These are phyloP conservation scores for Loriculus beryllinus DNA, from an alignment of 2,797 vertebrate genomes.

Conservation along the genomic window DNA sequence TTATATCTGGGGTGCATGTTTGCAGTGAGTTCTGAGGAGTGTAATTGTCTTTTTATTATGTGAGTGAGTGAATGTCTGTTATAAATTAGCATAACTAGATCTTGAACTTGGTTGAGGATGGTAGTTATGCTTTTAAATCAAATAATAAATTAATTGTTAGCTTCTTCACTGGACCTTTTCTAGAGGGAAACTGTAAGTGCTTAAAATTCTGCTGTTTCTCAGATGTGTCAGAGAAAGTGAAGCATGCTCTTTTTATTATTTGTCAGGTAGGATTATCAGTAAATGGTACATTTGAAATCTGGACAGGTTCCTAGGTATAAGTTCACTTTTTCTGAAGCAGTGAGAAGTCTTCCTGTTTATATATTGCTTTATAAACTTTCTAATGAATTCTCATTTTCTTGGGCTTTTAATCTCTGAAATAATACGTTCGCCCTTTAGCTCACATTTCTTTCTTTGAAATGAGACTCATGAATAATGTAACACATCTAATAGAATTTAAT, in stretches of 20 bases:
- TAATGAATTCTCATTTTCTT: not conserved
- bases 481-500: conserved; percentile 4
- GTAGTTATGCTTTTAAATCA: not conserved
- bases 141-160: not conserved
- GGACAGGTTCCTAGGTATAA: not conserved
- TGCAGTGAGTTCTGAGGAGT: not conserved
- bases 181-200: not conserved
- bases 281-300: not conserved
- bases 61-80: not conserved
- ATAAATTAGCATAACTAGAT: not conserved
- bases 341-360: not conserved
- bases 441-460: not conserved
- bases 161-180: not conserved
- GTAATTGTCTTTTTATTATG: not conserved
- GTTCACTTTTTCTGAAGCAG: not conserved
- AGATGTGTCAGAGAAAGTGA: not conserved
- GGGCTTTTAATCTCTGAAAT: not conserved
- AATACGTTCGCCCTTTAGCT: not conserved
- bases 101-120: not conserved
- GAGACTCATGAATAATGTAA: not conserved
- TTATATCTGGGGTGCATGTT: not conserved
- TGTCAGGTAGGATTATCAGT: not conserved
- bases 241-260: not conserved
- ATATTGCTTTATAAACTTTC: not conserved
- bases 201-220: not conserved